Conservation (phyloP, 2,888 invertebrate genomes). For the Acanthoscelides obtectus region DNA sequence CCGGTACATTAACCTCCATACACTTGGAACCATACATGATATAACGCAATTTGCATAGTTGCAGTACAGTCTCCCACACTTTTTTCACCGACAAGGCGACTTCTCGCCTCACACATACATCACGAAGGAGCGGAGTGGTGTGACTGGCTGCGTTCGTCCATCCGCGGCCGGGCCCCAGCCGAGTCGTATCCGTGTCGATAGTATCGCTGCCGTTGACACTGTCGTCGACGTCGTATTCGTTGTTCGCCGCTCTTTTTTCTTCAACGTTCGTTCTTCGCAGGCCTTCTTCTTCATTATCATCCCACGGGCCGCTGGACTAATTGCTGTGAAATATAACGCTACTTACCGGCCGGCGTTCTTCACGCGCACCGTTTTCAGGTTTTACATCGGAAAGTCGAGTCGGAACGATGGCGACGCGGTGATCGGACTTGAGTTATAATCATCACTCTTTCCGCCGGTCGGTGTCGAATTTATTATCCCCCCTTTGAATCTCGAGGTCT, state of each 20-base stretch:
- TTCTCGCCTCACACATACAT: not conserved
- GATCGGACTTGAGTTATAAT: not conserved
- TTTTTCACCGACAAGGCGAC: not conserved
- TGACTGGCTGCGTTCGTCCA: no score
- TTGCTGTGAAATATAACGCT: conserved; percentile 17
- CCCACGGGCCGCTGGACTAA: conserved; percentile 8
- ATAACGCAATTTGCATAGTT: not conserved
- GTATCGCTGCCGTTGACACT: not conserved
- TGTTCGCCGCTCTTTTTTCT: not conserved
- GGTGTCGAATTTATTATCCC: not conserved
- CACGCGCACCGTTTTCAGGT: not conserved
- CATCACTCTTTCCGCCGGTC: not conserved
- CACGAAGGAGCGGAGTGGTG: not conserved
- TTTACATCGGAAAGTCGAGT: conserved; percentile 2
- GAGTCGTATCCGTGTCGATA: not conserved
- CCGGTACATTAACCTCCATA: not conserved
- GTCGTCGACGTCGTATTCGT: not conserved
- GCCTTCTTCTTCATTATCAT: not conserved
- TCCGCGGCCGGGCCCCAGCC: not conserved
- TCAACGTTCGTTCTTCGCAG: not conserved
- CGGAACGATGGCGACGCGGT: no score
- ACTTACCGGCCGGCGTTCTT: conserved; percentile 8
- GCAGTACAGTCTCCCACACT: not conserved
- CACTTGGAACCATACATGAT: not conserved
- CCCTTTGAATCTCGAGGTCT: not conserved